phyloP scores from a whole-genome alignment of 2,888 invertebrate species.

The Myopa testacea region DNA sequence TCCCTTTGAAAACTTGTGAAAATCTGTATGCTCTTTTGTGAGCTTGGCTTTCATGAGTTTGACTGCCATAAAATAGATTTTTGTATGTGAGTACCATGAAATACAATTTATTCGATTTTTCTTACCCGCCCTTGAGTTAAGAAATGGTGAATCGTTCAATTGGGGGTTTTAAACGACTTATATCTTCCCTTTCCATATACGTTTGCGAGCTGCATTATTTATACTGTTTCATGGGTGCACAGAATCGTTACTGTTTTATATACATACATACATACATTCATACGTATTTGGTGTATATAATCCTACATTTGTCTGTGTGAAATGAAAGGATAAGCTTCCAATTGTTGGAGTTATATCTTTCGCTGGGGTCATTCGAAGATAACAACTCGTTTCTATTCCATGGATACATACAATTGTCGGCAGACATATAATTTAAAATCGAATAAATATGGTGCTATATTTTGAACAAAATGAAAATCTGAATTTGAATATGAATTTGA shows the following conservation, averaged over 20 bases:
- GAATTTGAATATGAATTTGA: too few species aligned
- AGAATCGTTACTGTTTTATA: conserved; percentile 8
- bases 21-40: background rate
- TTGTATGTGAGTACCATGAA: conserved; percentile 21
- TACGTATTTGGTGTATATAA: background rate
- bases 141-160: conserved; percentile 31
- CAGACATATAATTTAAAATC: too few species aligned
- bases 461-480: too few species aligned
- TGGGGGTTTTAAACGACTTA: conserved; percentile 31
- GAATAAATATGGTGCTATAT: too few species aligned
- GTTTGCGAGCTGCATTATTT: conserved; percentile 27
- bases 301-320: background rate
- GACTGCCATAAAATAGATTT: conserved; percentile 13
- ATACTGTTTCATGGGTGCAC: background rate
- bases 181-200: conserved; percentile 11
- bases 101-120: conserved; percentile 40
- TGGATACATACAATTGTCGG: background rate
- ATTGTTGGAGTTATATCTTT: background rate
- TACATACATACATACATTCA: background rate
- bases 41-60: background rate
- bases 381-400: background rate
- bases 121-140: conserved; percentile 4
- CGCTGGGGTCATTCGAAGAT: too few species aligned
- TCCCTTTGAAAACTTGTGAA: conserved; percentile 32
- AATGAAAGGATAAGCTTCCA: background rate